Percentiles rank a stretch among this genome's conserved stretches.
Evolutionary conservation across 2,113 vertebrate species (phyloP).

Genomic region (Dasyurus viverrinus): DNA sequence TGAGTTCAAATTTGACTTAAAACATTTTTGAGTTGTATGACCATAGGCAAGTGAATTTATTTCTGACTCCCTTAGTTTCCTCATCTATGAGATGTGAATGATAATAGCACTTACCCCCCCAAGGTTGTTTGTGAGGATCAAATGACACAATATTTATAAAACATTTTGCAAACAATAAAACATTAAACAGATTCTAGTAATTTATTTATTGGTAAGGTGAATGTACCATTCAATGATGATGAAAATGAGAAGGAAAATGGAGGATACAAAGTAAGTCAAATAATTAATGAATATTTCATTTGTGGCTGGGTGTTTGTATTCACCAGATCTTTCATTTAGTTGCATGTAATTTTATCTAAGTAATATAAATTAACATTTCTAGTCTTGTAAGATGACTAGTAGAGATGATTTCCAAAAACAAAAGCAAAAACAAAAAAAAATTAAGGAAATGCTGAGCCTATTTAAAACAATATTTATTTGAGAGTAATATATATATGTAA

Average conservation of each 20-base stretch:
- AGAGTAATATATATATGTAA: not conserved
- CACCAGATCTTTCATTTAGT: not conserved
- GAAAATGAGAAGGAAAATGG: not conserved
- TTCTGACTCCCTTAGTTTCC: not conserved
- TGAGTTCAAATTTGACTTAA: not conserved
- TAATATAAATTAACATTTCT: not conserved
- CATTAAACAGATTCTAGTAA: not conserved
- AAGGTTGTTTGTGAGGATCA: not conserved
- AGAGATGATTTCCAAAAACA: constrained; percentile 21
- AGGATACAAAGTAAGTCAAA: not conserved
- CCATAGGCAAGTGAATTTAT: not conserved
- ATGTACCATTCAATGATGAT: not conserved
- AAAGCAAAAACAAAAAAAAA: too few relatives aligned
- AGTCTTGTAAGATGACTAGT: not conserved
- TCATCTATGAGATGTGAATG: not conserved
- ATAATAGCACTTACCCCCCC: not conserved
- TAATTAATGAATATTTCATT: constrained; percentile 29
- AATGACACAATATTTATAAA: not conserved
- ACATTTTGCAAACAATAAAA: not conserved
- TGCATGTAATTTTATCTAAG: not conserved
- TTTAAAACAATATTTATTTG: not conserved
- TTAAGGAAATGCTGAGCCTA: not conserved
- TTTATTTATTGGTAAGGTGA: not conserved
- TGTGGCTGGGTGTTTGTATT: constrained; percentile 1
- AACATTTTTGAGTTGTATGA: not conserved